These are phyloP conservation scores for Eurytoma californica DNA, from an alignment of 2,888 invertebrate genomes.

Conservation along the genomic window DNA sequence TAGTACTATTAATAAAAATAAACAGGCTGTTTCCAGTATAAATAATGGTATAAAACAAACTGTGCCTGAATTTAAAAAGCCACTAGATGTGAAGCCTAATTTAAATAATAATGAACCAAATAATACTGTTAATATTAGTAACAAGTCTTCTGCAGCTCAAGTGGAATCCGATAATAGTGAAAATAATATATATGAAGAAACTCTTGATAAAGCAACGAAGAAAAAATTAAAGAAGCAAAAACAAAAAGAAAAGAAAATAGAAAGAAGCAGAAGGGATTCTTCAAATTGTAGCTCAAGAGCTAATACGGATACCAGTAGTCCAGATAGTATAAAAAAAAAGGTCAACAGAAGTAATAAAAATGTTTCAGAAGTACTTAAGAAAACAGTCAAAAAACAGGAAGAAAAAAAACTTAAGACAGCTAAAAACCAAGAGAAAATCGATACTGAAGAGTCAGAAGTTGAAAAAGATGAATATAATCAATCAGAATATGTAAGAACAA, in stretches of 20 bases:
- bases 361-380: background rate
- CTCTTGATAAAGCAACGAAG: background rate
- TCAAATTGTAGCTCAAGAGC: conserved; percentile 27
- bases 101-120: background rate
- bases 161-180: background rate
- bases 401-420: background rate
- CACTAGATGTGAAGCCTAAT: background rate
- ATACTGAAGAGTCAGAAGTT: background rate
- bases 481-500: conserved; percentile 14
- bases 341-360: conserved; percentile 7
- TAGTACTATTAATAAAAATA: too few relatives aligned
- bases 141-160: background rate
- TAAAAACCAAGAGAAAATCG: background rate
- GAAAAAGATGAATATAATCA: background rate
- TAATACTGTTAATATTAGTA: background rate
- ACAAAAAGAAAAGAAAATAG: conserved; percentile 20
- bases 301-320: background rate
- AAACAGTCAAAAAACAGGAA: background rate
- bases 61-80: background rate
- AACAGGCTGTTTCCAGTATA: too few relatives aligned
- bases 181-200: conserved; percentile 3
- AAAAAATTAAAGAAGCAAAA: conserved; percentile 14
- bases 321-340: background rate
- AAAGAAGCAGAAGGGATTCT: background rate
- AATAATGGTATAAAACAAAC: too few relatives aligned